phyloP scores from a whole-genome alignment of 2,888 invertebrate genomes.

The Itoplectis maculator region DNA sequence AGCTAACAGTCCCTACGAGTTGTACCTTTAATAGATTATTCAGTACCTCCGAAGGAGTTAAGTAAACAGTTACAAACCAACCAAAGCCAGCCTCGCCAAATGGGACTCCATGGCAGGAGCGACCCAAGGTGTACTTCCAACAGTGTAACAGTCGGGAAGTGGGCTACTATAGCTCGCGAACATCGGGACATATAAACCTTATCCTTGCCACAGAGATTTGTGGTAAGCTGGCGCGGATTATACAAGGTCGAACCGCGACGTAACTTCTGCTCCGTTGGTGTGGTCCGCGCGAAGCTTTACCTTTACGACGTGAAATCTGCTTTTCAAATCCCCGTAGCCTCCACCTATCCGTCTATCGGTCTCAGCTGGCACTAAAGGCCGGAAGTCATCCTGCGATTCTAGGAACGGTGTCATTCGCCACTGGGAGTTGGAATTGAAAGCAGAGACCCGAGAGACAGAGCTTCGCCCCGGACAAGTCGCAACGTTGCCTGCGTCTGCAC shows the following conservation, averaged over 20 bases:
- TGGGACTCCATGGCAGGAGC: background rate
- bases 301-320: constrained; percentile 35
- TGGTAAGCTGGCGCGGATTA: constrained; percentile 24
- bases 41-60: too few species aligned
- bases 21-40: background rate
- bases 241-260: constrained; percentile 22
- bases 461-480: background rate
- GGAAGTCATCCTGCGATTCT: constrained; percentile 4
- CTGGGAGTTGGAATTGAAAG: constrained; percentile 6
- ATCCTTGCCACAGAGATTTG: constrained; percentile 20
- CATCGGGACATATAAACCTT: background rate
- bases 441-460: background rate
- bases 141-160: background rate
- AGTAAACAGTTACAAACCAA: background rate
- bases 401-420: constrained; percentile 16
- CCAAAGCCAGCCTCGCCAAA: background rate
- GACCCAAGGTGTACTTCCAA: background rate
- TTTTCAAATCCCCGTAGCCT: constrained; percentile 29
- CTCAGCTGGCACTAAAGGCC: background rate
- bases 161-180: background rate
- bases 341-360: background rate
- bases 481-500: background rate
- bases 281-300: background rate
- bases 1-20: background rate
- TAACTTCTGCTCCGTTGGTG: constrained; percentile 8